These are phyloP conservation scores for Gracilinanus agilis DNA, from an alignment of 2,113 vertebrate genomes.

Conservation along the genomic window DNA sequence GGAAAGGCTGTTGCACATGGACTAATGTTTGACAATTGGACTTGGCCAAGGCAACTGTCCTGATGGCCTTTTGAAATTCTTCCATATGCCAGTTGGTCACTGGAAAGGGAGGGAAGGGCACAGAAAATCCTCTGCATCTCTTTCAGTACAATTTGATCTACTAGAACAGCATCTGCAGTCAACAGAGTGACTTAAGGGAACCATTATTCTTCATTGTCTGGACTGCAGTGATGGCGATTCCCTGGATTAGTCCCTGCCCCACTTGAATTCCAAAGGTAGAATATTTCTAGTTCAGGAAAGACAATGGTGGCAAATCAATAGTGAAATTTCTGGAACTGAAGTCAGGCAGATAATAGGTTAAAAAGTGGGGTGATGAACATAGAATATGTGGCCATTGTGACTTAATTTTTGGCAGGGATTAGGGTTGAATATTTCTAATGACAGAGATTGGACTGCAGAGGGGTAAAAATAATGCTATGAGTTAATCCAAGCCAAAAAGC, in stretches of 20 bases:
- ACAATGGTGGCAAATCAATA: background rate
- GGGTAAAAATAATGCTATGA: background rate
- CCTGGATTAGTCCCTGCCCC: background rate
- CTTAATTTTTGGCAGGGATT: background rate
- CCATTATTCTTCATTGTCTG: background rate
- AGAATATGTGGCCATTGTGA: background rate
- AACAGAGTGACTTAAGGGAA: background rate
- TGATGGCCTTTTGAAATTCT: background rate
- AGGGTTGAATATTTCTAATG: background rate
- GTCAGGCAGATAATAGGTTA: background rate
- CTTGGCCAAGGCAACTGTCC: background rate
- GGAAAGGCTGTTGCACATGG: no score
- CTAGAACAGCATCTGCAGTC: background rate
- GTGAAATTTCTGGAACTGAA: background rate
- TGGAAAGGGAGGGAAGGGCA: background rate
- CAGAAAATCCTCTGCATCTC: background rate
- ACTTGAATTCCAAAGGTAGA: background rate
- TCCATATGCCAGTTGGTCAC: background rate
- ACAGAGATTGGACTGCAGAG: background rate
- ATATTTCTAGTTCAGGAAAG: background rate
- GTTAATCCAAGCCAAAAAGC: background rate
- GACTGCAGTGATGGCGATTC: background rate
- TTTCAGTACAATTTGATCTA: background rate
- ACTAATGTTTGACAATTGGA: background rate
- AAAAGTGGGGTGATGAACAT: background rate